Base-by-base conservation (phyloP, 2,113 vertebrate species). In the Gulo gulo region DNA sequence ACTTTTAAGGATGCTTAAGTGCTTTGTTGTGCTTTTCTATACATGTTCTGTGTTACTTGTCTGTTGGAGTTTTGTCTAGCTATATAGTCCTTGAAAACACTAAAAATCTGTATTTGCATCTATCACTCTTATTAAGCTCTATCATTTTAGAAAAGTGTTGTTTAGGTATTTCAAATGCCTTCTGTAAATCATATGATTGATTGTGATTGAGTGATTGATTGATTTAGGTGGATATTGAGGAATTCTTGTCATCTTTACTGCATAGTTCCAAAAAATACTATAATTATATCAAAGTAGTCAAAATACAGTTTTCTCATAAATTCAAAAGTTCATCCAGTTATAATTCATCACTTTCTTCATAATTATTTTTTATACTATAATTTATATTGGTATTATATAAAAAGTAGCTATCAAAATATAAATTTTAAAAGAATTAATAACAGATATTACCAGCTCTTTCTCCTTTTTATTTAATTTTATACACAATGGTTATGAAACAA, bases 381-480 rank as follows among this genome's bases (percentile, higher is more conserved):
- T 81, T 92, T 89, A 7, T 21, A 24, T 74, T 13, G 34, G 4
- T 59, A 81, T 85, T 45, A 63, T 21, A 7, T 78, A 59, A 95
- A 95, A 63, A 4, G 1, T 85, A 79, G 29, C 2, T 88, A 63
- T 92, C 78, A 91, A 45, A 89, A 36, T 55, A 23, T 29, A 52
- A 23, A 79, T 50, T 88, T 94, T 80, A 6, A 13, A 39, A 69
- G 20, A 73, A 78, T 81, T 83, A 92, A n/a, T 87, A 13, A 21
- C n/a, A 87, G 10, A 78, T 96, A 74, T 31, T 80, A 69, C 26
- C 76, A 31, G 36, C 7, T 73, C 14, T 55, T 57, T 87, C 34
- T 82, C 18, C 29, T 79, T 88, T 63, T 92, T 87, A 74, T 63
- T 92, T 87, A 74, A 88, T 71, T 93, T 94, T 23, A 34, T 90